Evolutionary conservation across 2,888 invertebrate species (phyloP).

Genomic region (Mycalesis mineus): DNA sequence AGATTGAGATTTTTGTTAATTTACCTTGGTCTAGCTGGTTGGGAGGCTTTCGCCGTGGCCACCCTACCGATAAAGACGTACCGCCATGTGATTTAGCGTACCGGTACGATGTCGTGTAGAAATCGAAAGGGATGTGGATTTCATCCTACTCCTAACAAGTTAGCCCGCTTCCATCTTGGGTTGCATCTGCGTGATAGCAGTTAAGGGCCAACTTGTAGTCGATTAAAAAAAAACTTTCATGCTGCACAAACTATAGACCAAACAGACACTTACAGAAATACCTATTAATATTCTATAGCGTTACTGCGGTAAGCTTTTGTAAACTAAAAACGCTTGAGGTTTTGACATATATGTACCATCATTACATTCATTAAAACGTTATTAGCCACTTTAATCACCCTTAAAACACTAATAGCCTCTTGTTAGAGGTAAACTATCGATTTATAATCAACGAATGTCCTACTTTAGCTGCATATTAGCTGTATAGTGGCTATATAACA

Average conservation of each 20-base stretch:
- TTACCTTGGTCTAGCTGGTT: too few species aligned
- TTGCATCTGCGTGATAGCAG: background rate
- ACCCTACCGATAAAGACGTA: too few species aligned
- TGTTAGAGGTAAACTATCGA: background rate
- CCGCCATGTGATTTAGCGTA: too few species aligned
- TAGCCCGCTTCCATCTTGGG: too few species aligned
- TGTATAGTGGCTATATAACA: background rate
- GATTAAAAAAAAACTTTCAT: background rate
- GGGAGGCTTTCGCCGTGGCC: too few species aligned
- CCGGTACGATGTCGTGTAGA: too few species aligned
- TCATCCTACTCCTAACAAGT: too few species aligned
- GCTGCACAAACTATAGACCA: background rate
- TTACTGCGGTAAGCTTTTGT: background rate
- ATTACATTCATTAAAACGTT: background rate
- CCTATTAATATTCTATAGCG: too few species aligned
- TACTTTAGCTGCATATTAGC: background rate
- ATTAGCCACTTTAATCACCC: background rate
- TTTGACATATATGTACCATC: background rate
- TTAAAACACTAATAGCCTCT: background rate
- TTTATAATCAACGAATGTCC: conserved; percentile 1
- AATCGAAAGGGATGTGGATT: background rate
- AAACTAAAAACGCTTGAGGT: background rate
- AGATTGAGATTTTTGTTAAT: too few species aligned
- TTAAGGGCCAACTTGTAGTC: background rate
- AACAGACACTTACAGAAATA: too few species aligned